Evolutionary conservation across 2,113 vertebrate genomes (phyloP), one percentile per base, ranked within the genome.

Genomic region (Sinocyclocheilus anophthalmus): DNA sequence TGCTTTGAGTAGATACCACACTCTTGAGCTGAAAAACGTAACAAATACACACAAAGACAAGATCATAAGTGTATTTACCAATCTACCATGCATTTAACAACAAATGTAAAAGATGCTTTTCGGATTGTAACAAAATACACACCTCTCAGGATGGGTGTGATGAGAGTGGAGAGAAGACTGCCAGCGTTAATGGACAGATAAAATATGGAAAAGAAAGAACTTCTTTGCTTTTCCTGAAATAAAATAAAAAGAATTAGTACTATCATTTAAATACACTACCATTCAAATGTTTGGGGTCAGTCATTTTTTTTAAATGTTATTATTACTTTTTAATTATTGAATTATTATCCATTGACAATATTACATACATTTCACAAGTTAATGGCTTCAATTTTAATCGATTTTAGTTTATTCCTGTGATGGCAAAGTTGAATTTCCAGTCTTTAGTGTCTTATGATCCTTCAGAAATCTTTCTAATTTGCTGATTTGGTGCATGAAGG

Each of bases 191-290:
- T 97, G 79, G 97, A 93, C 90, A 99, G 91, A 90, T 99, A 99
- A 92, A 98, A 99, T 86, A 99, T 96, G 88, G 98, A 99, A 91
- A 99, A 99, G 93, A 99, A 99, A 55, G 92, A 93, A 84, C 94
- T 93, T 87, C 97, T 96, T 94, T 97, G 96, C 57, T 96, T 96
- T 77, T 98, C 97, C 98, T 99, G 88, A n/a, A 87, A 42, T 5
- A 70, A 33, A 50, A 81, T 16, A 48, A 61, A 37, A 33, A 55
- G 67, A 6, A 16, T 30, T 14, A 85, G 45, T 76, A 22, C 22
- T n/a, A 12, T 73, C 9, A 69, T 18, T 7, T 26, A 33, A 8
- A 33, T 1, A 33, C 13, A 57, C 45, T 30, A n/a, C 5, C 4
- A 61, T 80, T 78, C 13, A 48, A 48, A 48, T 0, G 5, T 80